Conservation (phyloP, 1,140 invertebrate genomes). For the Megathymus violae region DNA sequence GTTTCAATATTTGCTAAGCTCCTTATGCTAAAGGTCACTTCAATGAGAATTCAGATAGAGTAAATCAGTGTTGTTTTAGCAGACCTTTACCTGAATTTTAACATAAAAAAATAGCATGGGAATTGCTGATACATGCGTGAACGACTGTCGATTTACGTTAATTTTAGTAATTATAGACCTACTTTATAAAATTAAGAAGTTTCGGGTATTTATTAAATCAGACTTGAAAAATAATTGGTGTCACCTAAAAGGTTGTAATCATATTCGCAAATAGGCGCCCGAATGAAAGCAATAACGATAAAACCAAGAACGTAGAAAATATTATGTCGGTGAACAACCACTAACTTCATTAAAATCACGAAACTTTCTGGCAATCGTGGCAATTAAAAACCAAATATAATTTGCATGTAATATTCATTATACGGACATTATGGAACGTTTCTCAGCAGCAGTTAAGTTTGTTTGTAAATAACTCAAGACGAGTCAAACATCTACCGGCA, state of each 20-base stretch:
- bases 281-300: not conserved
- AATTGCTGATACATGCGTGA: too few relatives aligned
- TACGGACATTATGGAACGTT: not conserved
- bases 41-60: too few relatives aligned
- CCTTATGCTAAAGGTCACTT: too few relatives aligned
- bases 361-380: not conserved
- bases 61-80: too few relatives aligned
- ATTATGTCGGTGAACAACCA: not conserved
- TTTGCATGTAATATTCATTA: not conserved
- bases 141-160: too few relatives aligned
- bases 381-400: conserved; percentile 1
- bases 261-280: not conserved
- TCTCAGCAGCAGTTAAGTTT: not conserved
- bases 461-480: conserved; percentile 11
- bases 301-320: not conserved
- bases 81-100: too few relatives aligned
- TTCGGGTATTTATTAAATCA: too few relatives aligned
- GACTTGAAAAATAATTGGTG: not conserved
- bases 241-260: not conserved
- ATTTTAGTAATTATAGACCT: too few relatives aligned
- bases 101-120: too few relatives aligned
- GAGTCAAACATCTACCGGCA: too few relatives aligned
- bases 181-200: too few relatives aligned
- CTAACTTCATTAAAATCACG: not conserved
- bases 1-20: too few relatives aligned